Evolutionary conservation across 37 sponge, comb jelly and placozoan species (phyloP).

Genomic region (Aphrocallistes beatrix): DNA sequence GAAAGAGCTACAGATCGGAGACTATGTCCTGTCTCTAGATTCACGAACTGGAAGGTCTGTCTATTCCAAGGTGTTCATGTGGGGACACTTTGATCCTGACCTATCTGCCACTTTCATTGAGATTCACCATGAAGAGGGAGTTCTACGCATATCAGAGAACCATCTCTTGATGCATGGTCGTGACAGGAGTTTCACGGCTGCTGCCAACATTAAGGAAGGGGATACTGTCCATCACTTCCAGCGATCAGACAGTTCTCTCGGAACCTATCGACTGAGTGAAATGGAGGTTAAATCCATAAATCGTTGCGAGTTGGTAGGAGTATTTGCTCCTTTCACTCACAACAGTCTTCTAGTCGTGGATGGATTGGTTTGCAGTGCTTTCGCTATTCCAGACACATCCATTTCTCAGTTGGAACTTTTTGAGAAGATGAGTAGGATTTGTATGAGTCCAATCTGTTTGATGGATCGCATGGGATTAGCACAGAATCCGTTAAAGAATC

Average conservation of each 20-base stretch:
- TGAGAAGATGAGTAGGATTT: background rate
- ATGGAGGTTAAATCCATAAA: background rate
- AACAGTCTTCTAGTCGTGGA: background rate
- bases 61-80: conserved; percentile 13
- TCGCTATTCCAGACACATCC: background rate
- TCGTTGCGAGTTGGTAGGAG: background rate
- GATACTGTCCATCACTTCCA: background rate
- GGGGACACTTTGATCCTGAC: background rate
- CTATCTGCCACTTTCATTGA: background rate
- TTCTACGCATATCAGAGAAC: background rate
- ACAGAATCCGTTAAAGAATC: too few species aligned
- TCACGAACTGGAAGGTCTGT: background rate
- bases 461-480: background rate
- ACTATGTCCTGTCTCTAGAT: background rate
- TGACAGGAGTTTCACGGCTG: background rate
- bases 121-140: background rate
- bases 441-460: background rate
- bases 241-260: background rate
- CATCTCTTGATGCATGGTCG: background rate
- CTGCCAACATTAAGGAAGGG: background rate
- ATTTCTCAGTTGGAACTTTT: background rate
- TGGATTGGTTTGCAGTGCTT: conserved; percentile 1
- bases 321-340: background rate
- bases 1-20: background rate
- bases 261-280: background rate